Conservation (phyloP, 2,113 vertebrate genomes). For the Glaucidium brasilianum region DNA sequence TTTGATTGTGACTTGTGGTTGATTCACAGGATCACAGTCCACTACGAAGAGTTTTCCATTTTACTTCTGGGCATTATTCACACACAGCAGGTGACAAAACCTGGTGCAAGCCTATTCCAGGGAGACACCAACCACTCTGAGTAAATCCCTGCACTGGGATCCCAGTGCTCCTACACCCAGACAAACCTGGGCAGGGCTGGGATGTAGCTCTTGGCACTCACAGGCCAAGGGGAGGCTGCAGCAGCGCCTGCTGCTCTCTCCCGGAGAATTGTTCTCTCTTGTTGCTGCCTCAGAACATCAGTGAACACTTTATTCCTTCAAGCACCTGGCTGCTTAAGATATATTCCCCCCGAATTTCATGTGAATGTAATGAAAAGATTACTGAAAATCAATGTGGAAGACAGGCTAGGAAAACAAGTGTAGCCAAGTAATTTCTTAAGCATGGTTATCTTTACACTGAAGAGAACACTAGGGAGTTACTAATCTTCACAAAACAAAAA, state of each 20-base stretch:
- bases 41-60: neutral
- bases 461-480: conserved; percentile 25
- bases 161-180: neutral
- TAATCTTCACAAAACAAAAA: conserved; percentile 47
- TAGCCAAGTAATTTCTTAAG: conserved; percentile 57
- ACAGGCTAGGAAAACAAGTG: conserved; percentile 31
- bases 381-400: conserved; percentile 45
- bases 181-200: neutral
- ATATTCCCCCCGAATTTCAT: conserved; percentile 21
- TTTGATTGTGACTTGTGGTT: neutral
- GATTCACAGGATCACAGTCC: neutral
- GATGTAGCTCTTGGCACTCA: neutral
- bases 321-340: neutral
- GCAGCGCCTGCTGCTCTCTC: neutral
- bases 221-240: neutral
- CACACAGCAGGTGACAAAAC: neutral
- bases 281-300: neutral
- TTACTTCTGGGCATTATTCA: neutral
- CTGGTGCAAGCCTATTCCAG: neutral
- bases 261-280: neutral
- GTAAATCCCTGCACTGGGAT: neutral
- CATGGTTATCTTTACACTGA: neutral
- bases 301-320: neutral
- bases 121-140: accelerated
- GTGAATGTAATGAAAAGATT: conserved; percentile 56